These are phyloP conservation scores for Lepidocyrtinus sp. DNA, from an alignment of 2,888 invertebrate genomes.

Conservation along the genomic window DNA sequence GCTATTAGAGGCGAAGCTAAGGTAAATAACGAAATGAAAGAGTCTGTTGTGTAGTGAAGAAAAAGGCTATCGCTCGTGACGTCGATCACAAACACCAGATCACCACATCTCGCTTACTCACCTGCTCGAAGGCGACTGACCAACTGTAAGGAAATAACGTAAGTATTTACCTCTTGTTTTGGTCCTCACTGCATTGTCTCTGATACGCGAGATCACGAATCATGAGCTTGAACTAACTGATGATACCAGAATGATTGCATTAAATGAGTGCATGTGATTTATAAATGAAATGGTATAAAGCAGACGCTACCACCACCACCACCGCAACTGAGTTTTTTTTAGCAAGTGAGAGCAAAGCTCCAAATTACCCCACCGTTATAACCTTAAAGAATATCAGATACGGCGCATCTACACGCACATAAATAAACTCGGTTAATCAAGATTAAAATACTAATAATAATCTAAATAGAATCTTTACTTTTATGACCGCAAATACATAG, in stretches of 20 bases:
- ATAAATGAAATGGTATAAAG: no score
- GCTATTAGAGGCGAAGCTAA: not conserved
- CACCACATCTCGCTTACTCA: conserved; percentile 50
- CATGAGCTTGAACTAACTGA: not conserved
- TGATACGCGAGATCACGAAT: conserved; percentile 1
- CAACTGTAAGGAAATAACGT: conserved; percentile 50
- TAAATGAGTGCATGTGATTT: no score
- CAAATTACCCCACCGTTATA: no score
- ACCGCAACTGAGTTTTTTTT: no score
- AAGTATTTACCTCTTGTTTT: conserved; percentile 35
- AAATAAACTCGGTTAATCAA: no score
- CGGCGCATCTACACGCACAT: conserved; percentile 41
- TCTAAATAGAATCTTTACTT: no score
- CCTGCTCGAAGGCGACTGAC: conserved; percentile 60
- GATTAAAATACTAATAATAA: no score
- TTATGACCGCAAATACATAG: conserved; percentile 26
- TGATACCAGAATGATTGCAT: not conserved
- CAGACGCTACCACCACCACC: not conserved
- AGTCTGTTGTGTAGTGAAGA: not conserved
- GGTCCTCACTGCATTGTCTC: conserved; percentile 20
- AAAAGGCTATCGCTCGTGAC: not conserved
- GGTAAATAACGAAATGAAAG: conserved; percentile 2
- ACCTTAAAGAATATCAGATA: conserved; percentile 22
- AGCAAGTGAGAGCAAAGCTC: no score
- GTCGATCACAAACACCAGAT: not conserved